Conservation (phyloP, 2,888 invertebrate genomes). For the Smittia sp. region DNA sequence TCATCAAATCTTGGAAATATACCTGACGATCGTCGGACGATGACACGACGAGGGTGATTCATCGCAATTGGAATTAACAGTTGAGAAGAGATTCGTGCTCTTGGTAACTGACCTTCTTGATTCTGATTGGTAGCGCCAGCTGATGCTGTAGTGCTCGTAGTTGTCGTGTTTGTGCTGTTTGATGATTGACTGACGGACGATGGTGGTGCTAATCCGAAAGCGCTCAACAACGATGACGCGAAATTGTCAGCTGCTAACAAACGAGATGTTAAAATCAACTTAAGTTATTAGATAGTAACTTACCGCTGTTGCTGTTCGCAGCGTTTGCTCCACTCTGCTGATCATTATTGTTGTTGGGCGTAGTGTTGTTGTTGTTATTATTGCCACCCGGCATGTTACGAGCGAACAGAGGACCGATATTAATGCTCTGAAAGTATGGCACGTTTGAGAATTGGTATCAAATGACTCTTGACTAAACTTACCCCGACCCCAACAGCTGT, state of each 20-base stretch:
- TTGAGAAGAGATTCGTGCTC: slow-evolving; percentile 39
- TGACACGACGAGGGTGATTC: slow-evolving; percentile 33
- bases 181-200: slow-evolving; percentile 23
- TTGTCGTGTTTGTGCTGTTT: slow-evolving; percentile 44
- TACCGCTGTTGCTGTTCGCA: slow-evolving; percentile 41
- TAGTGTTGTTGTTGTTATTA: slow-evolving; percentile 41
- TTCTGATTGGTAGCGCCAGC: slow-evolving; percentile 42
- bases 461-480: not conserved
- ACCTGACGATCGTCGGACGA: slow-evolving; percentile 38
- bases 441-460: not conserved
- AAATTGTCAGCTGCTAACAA: not conserved
- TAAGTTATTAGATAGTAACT: slow-evolving; percentile 14
- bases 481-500: slow-evolving; percentile 31
- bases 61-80: slow-evolving; percentile 38
- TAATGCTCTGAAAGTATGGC: slow-evolving; percentile 26
- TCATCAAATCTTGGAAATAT: slow-evolving; percentile 16
- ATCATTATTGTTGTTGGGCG: slow-evolving; percentile 42
- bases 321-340: not conserved
- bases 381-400: slow-evolving; percentile 19
- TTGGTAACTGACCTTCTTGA: slow-evolving; percentile 42
- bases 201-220: slow-evolving; percentile 48
- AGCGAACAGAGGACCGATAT: slow-evolving; percentile 33
- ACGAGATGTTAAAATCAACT: not conserved
- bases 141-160: slow-evolving; percentile 43
- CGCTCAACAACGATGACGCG: slow-evolving; percentile 47